Percentiles rank a stretch among this genome's conserved stretches.
phyloP scores from a whole-genome alignment of 2,888 invertebrate species.

The Tinea trinotella region DNA sequence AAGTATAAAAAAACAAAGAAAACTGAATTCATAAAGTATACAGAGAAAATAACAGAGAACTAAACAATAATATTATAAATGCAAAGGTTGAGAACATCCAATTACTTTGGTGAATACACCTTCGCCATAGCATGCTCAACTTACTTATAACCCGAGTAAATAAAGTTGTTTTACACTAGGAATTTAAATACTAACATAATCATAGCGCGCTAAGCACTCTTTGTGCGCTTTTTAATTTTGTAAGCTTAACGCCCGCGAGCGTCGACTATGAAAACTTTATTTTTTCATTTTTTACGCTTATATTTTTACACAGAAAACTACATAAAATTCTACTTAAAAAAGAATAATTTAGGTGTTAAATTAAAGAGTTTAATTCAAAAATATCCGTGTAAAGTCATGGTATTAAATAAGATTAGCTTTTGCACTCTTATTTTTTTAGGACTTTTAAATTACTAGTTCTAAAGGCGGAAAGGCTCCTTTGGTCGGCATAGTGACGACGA shows the following conservation, averaged over 20 bases:
- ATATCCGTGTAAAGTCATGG: no score
- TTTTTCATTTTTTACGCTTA: not conserved
- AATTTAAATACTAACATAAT: constrained; percentile 10
- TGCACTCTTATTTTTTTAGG: no score
- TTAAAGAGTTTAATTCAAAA: no score
- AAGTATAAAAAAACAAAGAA: no score
- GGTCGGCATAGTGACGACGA: no score
- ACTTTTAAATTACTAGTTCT: no score
- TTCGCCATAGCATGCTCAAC: constrained; percentile 1
- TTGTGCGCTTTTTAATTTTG: constrained; percentile 10
- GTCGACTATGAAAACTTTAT: not conserved
- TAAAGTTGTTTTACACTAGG: not conserved
- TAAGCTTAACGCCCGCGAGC: constrained; percentile 5
- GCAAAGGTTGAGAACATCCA: not conserved
- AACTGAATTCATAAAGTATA: no score
- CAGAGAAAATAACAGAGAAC: no score
- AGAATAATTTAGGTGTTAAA: no score
- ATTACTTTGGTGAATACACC: not conserved
- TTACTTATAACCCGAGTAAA: not conserved
- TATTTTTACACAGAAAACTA: not conserved
- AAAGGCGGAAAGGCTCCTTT: no score
- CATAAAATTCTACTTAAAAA: no score
- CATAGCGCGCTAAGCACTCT: constrained; percentile 7
- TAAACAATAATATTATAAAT: not conserved
- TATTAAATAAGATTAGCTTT: no score